Percentiles rank a stretch among this genome's conserved stretches.
These are phyloP conservation scores for Seriola rivoliana DNA, from an alignment of 2,113 vertebrate genomes.

Conservation along the genomic window DNA sequence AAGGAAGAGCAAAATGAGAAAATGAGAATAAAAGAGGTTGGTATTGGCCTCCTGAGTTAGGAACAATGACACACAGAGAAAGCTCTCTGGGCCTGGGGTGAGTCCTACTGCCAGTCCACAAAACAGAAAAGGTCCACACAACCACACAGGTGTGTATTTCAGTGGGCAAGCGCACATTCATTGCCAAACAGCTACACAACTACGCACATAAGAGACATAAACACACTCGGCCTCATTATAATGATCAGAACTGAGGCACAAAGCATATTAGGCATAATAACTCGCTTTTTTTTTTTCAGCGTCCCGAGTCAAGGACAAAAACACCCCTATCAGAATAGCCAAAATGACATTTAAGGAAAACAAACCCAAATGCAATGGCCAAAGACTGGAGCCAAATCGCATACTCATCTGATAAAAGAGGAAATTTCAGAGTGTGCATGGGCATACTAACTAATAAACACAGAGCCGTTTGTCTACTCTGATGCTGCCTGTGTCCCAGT, in stretches of 20 bases:
- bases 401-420: background rate
- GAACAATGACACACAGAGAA: conserved; percentile 10
- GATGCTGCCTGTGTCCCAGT: background rate
- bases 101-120: conserved; percentile 13
- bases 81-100: conserved; percentile 21
- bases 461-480: background rate
- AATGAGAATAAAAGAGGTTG: conserved; percentile 49
- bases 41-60: background rate
- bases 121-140: conserved; percentile 15
- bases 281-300: conserved; percentile 15
- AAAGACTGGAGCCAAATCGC: conserved; percentile 13
- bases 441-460: conserved; percentile 6
- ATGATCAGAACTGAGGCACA: conserved; percentile 56
- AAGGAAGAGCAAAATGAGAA: conserved; percentile 11
- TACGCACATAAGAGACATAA: conserved; percentile 15
- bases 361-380: conserved; percentile 8
- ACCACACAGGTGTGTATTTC: background rate
- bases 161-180: background rate
- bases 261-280: conserved; percentile 50
- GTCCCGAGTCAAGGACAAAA: conserved; percentile 62
- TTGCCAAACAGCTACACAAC: conserved; percentile 22
- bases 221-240: conserved; percentile 58
- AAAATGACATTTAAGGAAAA: conserved; percentile 29
- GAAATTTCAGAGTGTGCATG: background rate
- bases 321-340: conserved; percentile 17